Conservation (phyloP, 2,888 invertebrate genomes). For the Sinopyrophorus schimmeli region DNA sequence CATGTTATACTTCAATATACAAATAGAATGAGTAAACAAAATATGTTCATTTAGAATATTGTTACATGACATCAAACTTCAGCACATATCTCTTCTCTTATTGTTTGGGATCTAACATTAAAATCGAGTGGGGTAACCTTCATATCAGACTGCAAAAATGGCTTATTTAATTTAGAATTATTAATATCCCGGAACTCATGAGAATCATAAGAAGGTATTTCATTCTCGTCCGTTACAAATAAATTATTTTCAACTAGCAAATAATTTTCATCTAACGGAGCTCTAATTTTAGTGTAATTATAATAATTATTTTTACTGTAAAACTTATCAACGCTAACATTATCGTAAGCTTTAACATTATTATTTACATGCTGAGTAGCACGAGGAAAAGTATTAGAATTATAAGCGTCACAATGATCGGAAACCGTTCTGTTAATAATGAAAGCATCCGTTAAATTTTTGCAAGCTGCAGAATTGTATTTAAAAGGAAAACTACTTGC, state of each 20-base stretch:
- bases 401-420: constrained; percentile 9
- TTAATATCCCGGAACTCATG: background rate
- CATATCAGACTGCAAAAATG: background rate
- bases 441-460: constrained; percentile 8
- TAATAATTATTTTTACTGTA: constrained; percentile 5
- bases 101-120: constrained; percentile 26
- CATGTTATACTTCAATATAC: too few species aligned
- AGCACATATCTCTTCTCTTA: constrained; percentile 34
- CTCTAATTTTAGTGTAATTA: constrained; percentile 7
- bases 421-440: constrained; percentile 6
- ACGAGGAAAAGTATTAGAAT: constrained; percentile 8
- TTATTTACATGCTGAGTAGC: constrained; percentile 10
- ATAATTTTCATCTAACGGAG: background rate
- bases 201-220: background rate
- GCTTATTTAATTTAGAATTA: background rate
- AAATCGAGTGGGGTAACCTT: constrained; percentile 24
- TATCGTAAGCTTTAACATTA: constrained; percentile 13
- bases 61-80: constrained; percentile 30
- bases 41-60: too few species aligned
- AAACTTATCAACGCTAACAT: background rate
- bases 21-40: too few species aligned
- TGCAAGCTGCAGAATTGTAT: constrained; percentile 28
- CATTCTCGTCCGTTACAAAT: background rate
- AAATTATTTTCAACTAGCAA: background rate
- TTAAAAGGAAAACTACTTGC: constrained; percentile 49